phyloP scores from a whole-genome alignment of 2,888 invertebrate genomes.

The Boloria euphrosyne region DNA sequence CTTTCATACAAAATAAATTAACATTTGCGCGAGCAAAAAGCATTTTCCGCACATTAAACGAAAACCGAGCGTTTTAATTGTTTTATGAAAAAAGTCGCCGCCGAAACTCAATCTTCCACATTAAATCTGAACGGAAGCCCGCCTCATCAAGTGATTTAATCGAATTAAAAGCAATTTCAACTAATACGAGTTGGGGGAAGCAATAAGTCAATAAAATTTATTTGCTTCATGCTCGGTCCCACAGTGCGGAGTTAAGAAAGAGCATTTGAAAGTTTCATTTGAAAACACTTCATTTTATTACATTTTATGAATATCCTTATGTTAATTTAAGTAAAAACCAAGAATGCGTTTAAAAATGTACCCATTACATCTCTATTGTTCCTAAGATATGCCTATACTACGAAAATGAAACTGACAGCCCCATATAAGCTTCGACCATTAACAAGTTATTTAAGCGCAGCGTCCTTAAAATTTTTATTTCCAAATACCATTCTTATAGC shows the following conservation, averaged over 20 bases:
- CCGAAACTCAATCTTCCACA: conserved; percentile 42
- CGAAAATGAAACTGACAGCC: too few relatives aligned
- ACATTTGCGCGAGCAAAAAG: not conserved
- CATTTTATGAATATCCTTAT: not conserved
- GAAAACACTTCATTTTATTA: not conserved
- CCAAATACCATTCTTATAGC: not conserved
- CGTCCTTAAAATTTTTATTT: too few relatives aligned
- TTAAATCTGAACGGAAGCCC: conserved; percentile 61
- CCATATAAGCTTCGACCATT: too few relatives aligned
- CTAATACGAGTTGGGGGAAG: conserved; percentile 53
- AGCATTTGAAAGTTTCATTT: not conserved
- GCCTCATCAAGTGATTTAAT: conserved; percentile 65
- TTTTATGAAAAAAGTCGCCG: conserved; percentile 39
- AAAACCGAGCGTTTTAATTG: conserved; percentile 35
- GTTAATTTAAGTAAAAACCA: not conserved
- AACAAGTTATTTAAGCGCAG: too few relatives aligned
- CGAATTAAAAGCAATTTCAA: conserved; percentile 68
- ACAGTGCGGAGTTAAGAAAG: conserved; percentile 16
- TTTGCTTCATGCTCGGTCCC: conserved; percentile 41
- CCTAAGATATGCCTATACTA: too few relatives aligned
- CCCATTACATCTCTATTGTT: too few relatives aligned
- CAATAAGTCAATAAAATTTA: conserved; percentile 63
- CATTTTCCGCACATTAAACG: conserved; percentile 14
- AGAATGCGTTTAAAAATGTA: not conserved
- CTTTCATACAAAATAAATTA: not conserved